These are phyloP conservation scores for Perccottus glenii DNA, from an alignment of 2,113 vertebrate genomes.

Conservation along the genomic window DNA sequence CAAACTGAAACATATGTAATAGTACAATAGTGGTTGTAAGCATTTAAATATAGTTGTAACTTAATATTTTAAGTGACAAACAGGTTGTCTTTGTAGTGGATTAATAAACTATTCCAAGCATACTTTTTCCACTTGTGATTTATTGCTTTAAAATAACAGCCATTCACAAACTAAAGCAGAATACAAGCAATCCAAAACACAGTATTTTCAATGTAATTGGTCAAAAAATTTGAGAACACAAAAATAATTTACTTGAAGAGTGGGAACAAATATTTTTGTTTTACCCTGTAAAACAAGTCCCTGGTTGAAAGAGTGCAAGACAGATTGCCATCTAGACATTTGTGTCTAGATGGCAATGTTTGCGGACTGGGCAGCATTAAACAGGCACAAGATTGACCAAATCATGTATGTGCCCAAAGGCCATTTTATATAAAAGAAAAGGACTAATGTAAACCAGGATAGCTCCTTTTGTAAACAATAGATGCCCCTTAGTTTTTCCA, in stretches of 20 bases:
- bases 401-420: constrained; percentile 53
- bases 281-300: constrained; percentile 63
- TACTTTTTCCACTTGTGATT: constrained; percentile 55
- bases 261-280: constrained; percentile 41
- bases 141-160: constrained; percentile 78
- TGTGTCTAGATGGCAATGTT: too few relatives aligned
- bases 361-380: constrained; percentile 39
- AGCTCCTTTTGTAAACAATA: constrained; percentile 70
- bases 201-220: constrained; percentile 50
- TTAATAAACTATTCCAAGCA: constrained; percentile 24
- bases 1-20: background rate
- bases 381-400: constrained; percentile 37
- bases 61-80: background rate
- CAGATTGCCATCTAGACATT: constrained; percentile 35
- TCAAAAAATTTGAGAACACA: constrained; percentile 42
- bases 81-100: constrained; percentile 12
- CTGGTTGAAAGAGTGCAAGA: constrained; percentile 19
- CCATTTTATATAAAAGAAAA: constrained; percentile 45
- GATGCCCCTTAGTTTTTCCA: constrained; percentile 48
- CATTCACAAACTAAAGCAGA: constrained; percentile 73
- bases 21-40: background rate
- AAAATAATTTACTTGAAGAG: constrained; percentile 46
- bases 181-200: constrained; percentile 70
- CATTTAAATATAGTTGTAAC: background rate
- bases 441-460: constrained; percentile 62